These are phyloP conservation scores for Drosophila seclusa DNA, from an alignment of 2,888 invertebrate genomes.

Conservation along the genomic window DNA sequence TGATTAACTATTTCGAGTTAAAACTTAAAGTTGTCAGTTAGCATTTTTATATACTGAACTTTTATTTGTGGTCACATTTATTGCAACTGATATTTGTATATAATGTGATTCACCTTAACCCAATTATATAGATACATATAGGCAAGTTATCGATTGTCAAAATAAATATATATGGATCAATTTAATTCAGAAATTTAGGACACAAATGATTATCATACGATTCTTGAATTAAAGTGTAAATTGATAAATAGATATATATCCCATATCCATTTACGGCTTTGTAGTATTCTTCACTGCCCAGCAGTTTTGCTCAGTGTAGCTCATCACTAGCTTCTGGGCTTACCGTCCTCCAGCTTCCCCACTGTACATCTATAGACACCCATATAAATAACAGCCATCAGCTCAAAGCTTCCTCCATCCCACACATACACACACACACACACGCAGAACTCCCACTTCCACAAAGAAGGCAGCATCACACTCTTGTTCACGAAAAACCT, in stretches of 20 bases:
- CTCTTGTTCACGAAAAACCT: constrained; percentile 52
- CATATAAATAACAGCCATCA: constrained; percentile 71
- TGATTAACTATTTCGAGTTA: constrained; percentile 3
- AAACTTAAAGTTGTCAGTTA: not conserved
- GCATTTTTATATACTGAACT: not conserved
- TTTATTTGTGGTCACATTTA: not conserved
- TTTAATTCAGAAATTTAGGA: not conserved
- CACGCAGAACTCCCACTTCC: constrained; percentile 1
- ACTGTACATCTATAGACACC: constrained; percentile 32
- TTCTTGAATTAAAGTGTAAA: not conserved
- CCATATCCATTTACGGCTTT: not conserved
- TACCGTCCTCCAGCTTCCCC: constrained; percentile 18
- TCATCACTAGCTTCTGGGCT: constrained; percentile 42
- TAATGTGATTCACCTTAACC: not conserved
- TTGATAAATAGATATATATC: not conserved
- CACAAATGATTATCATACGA: no score
- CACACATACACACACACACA: constrained; percentile 8
- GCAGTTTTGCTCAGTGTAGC: constrained; percentile 42
- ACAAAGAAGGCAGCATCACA: constrained; percentile 16
- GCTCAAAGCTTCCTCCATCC: constrained; percentile 48
- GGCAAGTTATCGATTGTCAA: not conserved
- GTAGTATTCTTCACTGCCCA: accelerated
- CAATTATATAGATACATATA: not conserved
- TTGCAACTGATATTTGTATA: not conserved
- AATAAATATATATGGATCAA: not conserved